phyloP scores from a whole-genome alignment of 2,797 vertebrate genomes.

The Enteromius mattozi region DNA sequence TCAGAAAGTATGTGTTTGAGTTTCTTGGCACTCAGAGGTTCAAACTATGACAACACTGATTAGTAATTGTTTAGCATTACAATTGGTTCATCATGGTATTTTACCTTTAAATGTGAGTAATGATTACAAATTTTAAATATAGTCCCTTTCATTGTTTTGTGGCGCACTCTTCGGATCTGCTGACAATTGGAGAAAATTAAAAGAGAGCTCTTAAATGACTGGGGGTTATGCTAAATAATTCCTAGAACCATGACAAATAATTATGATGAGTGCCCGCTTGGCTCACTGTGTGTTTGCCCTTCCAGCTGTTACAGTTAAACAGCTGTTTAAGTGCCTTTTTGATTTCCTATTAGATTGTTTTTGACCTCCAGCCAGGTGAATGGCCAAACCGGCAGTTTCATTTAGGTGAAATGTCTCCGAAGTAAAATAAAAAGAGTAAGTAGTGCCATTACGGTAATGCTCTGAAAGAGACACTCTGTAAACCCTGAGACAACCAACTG shows the following conservation, averaged over 20 bases:
- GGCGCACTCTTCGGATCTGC: background rate
- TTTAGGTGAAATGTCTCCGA: background rate
- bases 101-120: conserved; percentile 2
- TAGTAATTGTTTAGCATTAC: too few relatives aligned
- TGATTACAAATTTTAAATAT: background rate
- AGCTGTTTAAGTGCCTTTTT: conserved; percentile 4
- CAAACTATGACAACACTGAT: conserved; percentile 4
- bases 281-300: background rate
- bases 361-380: conserved; percentile 1
- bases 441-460: background rate
- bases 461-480: background rate
- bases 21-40: background rate
- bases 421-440: conserved; percentile 10
- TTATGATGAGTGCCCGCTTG: background rate
- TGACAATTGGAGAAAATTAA: background rate
- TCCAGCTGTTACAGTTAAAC: background rate
- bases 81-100: background rate
- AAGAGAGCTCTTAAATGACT: background rate
- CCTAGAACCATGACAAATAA: background rate
- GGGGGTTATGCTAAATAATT: background rate
- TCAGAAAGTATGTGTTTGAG: too few relatives aligned
- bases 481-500: background rate
- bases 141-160: background rate
- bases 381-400: conserved; percentile 5
- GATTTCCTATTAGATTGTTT: conserved; percentile 8